Conservation (phyloP, 2,113 vertebrate species). For the Peucedramus taeniatus region DNA sequence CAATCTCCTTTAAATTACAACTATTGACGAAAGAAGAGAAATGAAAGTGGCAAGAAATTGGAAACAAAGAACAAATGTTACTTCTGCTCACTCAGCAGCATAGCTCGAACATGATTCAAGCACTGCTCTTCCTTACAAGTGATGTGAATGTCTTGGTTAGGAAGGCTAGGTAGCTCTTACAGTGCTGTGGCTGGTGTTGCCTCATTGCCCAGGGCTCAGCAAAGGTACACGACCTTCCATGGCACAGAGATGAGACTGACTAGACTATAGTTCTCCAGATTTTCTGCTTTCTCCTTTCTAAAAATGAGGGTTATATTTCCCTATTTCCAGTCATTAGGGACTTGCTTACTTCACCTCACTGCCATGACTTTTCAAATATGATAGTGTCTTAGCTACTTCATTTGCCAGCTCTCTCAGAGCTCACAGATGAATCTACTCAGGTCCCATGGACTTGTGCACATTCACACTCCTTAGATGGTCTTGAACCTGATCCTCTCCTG, state of each 20-base stretch:
- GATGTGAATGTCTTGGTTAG: fast-evolving
- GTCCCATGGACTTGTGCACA: background rate
- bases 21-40: background rate
- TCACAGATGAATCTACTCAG: background rate
- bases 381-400: background rate
- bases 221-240: background rate
- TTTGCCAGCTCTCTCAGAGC: background rate
- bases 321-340: background rate
- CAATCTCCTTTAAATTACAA: background rate
- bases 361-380: background rate
- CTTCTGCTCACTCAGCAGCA: background rate
- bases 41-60: background rate
- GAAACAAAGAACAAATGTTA: background rate
- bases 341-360: background rate
- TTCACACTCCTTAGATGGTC: background rate
- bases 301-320: background rate
- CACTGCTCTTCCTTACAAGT: fast-evolving
- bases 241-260: background rate
- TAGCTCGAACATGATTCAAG: background rate
- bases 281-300: background rate
- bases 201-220: background rate
- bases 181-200: background rate
- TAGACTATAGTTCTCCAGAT: background rate
- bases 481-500: background rate
- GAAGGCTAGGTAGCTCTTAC: background rate